These are phyloP conservation scores for Erpobdella octoculata DNA, from an alignment of 2,888 invertebrate genomes.

Conservation along the genomic window DNA sequence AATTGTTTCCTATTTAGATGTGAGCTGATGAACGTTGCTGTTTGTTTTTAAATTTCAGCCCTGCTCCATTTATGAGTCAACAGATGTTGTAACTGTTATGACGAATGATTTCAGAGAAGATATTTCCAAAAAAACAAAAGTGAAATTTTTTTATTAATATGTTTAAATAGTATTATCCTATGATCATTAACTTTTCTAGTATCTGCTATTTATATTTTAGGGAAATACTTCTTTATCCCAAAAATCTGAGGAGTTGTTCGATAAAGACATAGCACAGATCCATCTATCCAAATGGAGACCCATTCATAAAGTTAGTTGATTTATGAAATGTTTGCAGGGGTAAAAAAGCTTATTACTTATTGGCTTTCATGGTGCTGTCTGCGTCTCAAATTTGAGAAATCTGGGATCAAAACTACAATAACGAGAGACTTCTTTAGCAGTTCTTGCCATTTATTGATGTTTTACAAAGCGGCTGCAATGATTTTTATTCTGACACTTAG, in stretches of 20 bases:
- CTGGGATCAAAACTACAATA: no score
- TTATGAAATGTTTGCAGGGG: no score
- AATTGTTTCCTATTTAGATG: background rate
- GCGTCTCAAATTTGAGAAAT: no score
- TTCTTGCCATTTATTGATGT: no score
- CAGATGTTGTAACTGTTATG: constrained; percentile 50
- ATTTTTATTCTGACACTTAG: no score
- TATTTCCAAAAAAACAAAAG: constrained; percentile 49
- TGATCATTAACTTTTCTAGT: background rate
- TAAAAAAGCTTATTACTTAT: no score
- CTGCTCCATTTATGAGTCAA: constrained; percentile 48
- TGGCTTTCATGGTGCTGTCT: no score
- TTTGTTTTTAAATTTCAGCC: constrained; percentile 39
- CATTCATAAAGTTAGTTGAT: constrained; percentile 43
- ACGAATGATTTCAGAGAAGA: constrained; percentile 51
- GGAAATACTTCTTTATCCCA: background rate
- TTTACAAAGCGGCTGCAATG: no score
- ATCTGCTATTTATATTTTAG: background rate
- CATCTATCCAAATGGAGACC: constrained; percentile 51
- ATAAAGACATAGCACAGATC: constrained; percentile 50
- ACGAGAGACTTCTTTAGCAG: no score
- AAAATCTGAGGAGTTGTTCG: constrained; percentile 43
- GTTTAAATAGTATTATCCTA: background rate
- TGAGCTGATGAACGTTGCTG: background rate
- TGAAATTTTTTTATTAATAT: constrained; percentile 36